These are phyloP conservation scores for Ricordea florida DNA, from an alignment of 92 coral and sea anemone species.

Conservation along the genomic window DNA sequence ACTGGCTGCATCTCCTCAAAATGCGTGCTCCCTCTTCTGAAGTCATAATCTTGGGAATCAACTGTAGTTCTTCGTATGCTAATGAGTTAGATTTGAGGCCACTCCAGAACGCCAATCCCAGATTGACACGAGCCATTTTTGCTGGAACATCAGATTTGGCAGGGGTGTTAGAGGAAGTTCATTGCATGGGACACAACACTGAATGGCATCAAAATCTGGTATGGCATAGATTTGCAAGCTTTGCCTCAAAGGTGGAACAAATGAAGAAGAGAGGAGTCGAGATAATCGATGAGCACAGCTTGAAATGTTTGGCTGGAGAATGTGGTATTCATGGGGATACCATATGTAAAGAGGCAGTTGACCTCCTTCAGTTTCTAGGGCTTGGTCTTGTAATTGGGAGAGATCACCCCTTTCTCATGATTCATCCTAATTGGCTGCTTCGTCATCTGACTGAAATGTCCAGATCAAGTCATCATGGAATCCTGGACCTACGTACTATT, in stretches of 20 bases:
- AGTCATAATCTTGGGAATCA: slow-evolving; percentile 57
- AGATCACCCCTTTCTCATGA: slow-evolving; percentile 39
- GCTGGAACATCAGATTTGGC: slow-evolving; percentile 40
- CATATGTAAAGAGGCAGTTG: slow-evolving; percentile 21
- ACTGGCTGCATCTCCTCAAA: slow-evolving; percentile 57
- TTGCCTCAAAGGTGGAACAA: slow-evolving; percentile 18
- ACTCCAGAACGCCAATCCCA: slow-evolving; percentile 61
- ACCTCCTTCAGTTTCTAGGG: slow-evolving; percentile 56
- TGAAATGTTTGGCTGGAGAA: slow-evolving; percentile 59
- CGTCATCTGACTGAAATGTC: slow-evolving; percentile 44
- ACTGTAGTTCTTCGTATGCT: slow-evolving; percentile 39
- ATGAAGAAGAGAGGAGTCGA: slow-evolving; percentile 15
- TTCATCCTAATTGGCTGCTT: slow-evolving; percentile 51
- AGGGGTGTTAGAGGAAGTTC: slow-evolving; percentile 13
- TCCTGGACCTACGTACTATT: slow-evolving; percentile 15
- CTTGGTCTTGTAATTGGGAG: slow-evolving; percentile 37
- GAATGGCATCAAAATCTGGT: background rate
- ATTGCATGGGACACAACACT: background rate
- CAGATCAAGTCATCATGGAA: slow-evolving; percentile 39
- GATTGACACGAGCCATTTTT: slow-evolving; percentile 47
- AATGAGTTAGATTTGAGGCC: slow-evolving; percentile 55
- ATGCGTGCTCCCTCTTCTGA: slow-evolving; percentile 47
- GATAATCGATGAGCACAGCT: slow-evolving; percentile 11
- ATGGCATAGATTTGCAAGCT: slow-evolving; percentile 20
- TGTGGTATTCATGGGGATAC: slow-evolving; percentile 64